phyloP scores from a whole-genome alignment of 2,797 vertebrate genomes.

The Siniperca obscura region DNA sequence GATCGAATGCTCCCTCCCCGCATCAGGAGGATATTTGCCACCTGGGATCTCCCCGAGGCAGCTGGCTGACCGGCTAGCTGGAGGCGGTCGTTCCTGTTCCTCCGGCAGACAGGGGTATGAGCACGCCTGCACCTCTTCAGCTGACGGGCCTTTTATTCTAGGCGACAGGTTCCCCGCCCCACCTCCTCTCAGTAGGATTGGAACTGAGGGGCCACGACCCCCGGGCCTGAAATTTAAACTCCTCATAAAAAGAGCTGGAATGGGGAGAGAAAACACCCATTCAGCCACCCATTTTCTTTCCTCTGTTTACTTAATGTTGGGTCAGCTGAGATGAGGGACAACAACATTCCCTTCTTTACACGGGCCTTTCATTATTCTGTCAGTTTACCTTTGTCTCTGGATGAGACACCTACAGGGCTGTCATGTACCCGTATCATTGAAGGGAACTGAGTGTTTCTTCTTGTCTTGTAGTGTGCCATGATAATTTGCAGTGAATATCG shows the following conservation, averaged over 20 bases:
- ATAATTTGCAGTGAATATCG: neutral
- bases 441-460: neutral
- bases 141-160: slow-evolving; percentile 71
- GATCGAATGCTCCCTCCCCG: slow-evolving; percentile 36
- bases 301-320: slow-evolving; percentile 61
- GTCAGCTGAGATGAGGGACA: slow-evolving; percentile 68
- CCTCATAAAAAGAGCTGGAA: slow-evolving; percentile 71
- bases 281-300: slow-evolving; percentile 54
- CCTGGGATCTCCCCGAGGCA: slow-evolving; percentile 71
- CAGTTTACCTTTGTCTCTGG: slow-evolving; percentile 48
- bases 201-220: slow-evolving; percentile 69
- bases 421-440: slow-evolving; percentile 30
- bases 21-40: slow-evolving; percentile 69
- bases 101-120: slow-evolving; percentile 54
- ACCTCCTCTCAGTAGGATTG: slow-evolving; percentile 71
- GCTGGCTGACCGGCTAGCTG: slow-evolving; percentile 56
- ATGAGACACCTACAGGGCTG: slow-evolving; percentile 48
- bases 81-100: slow-evolving; percentile 51
- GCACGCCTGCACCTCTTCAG: slow-evolving; percentile 79
- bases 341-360: slow-evolving; percentile 47
- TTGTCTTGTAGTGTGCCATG: neutral
- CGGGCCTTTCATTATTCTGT: no score
- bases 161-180: slow-evolving; percentile 76
- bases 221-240: slow-evolving; percentile 76
- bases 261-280: slow-evolving; percentile 69